A percentile compares a stretch with the other conserved stretches of the same genome.
Evolutionary conservation across 2,888 invertebrate species (phyloP).

Genomic region (Ctena decussata): DNA sequence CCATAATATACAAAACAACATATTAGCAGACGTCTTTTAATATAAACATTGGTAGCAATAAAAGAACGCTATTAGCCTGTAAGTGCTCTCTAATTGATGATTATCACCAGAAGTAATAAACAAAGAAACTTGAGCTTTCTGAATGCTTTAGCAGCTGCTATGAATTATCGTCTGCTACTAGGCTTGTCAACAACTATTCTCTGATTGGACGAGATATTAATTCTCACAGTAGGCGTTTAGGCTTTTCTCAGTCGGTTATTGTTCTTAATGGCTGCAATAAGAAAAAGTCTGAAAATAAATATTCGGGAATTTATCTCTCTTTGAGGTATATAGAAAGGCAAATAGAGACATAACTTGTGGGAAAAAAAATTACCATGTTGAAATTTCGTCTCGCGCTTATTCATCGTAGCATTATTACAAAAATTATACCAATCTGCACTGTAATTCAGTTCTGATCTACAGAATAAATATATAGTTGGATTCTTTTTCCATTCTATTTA

Average conservation of each 20-base stretch:
- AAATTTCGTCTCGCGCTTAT: no score
- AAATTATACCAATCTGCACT: no score
- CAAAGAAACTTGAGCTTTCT: slow-evolving; percentile 67
- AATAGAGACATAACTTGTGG: no score
- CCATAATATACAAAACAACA: neutral
- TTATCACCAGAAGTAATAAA: slow-evolving; percentile 61
- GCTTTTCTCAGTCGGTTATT: neutral
- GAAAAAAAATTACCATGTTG: no score
- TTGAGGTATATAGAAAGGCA: no score
- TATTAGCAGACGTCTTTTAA: neutral
- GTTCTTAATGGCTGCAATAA: no score
- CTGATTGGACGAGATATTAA: slow-evolving; percentile 59
- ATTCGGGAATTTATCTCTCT: no score
- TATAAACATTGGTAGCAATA: neutral
- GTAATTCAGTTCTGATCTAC: no score
- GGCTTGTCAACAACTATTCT: slow-evolving; percentile 45
- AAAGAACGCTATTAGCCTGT: slow-evolving; percentile 52
- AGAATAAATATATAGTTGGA: no score
- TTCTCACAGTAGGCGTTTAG: slow-evolving; percentile 15
- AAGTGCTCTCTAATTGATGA: slow-evolving; percentile 65
- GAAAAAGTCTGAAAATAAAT: no score
- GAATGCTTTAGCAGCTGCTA: slow-evolving; percentile 63
- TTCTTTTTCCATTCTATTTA: no score
- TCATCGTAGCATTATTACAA: no score
- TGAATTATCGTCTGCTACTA: slow-evolving; percentile 65